Evolutionary conservation across 2,888 invertebrate genomes (phyloP), one percentile per base, ranked within the genome.

Genomic region (Aleiodes alternator): DNA sequence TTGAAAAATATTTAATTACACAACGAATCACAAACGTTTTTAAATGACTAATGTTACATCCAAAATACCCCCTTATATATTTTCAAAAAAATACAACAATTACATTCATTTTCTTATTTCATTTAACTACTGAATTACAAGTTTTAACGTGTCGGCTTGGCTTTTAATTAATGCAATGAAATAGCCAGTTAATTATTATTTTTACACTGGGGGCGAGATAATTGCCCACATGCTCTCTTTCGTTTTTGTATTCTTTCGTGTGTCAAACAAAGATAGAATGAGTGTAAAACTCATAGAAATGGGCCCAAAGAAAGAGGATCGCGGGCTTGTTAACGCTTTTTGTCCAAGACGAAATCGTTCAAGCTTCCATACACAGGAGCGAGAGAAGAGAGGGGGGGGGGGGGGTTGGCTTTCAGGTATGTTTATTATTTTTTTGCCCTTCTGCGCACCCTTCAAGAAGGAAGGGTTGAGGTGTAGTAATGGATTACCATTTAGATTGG

Each of bases 401-500:
- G 23, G 23, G 23, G n/a, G n/a, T n/a, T n/a, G n/a, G n/a, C n/a
- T 23, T 6, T 72, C 51, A 59, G 61, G 56, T 73, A 66, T 48
- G 51, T 56, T 38, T 48, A 69, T 59, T 74, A 59, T 79, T 79
- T 87, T 87, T 87, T 87, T 82, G 80, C 23, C 82, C 87, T 88
- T 87, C 87, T 86, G 84, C 83, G 56, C 82, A 72, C 56, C 66
- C 48, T 29, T 16, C 50, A 31, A 3, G 16, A 6, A 14, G 16
- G 14, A 6, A 16, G 53, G 53, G 53, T 82, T 85, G 84, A 86
- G 88, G 88, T 86, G 87, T 88, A 88, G 88, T 86, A 79, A 85
- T 81, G 86, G 82, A 89, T 89, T 88, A 88, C 86, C 89, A 89
- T 89, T 89, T 89, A 88, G 84, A 89, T 88, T 88, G 87, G 86